Conservation (phyloP, 2,888 invertebrate genomes). For the Harpalus rubripes region DNA sequence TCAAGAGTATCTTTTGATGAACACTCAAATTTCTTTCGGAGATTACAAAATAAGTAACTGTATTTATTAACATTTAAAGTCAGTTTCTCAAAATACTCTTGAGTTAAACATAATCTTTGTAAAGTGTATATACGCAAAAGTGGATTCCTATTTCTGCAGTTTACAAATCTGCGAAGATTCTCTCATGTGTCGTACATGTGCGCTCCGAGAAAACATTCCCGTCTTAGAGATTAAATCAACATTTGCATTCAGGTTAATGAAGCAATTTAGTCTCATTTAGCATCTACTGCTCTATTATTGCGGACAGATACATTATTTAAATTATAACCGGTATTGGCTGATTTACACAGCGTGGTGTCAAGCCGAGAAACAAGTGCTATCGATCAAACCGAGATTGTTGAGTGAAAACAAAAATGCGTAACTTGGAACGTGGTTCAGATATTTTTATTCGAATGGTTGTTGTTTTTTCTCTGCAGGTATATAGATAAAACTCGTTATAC, state of each 20-base stretch:
- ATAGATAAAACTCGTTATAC: slow-evolving; percentile 31
- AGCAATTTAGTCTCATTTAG: slow-evolving; percentile 54
- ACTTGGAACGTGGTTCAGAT: slow-evolving; percentile 36
- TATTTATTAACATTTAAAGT: neutral
- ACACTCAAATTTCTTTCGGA: no score
- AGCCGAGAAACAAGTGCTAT: slow-evolving; percentile 32
- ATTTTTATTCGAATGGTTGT: slow-evolving; percentile 21
- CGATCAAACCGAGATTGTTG: slow-evolving; percentile 44
- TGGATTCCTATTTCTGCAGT: neutral
- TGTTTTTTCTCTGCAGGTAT: slow-evolving; percentile 37
- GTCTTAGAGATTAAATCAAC: slow-evolving; percentile 10
- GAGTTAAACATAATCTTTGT: neutral
- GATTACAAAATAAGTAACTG: no score
- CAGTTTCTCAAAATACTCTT: neutral
- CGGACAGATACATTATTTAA: slow-evolving; percentile 61
- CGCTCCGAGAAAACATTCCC: neutral
- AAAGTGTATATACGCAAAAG: neutral
- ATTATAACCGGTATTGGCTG: slow-evolving; percentile 46
- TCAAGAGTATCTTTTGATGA: no score
- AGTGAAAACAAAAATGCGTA: slow-evolving; percentile 29
- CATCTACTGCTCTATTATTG: slow-evolving; percentile 56
- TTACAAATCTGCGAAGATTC: neutral
- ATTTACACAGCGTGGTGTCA: slow-evolving; percentile 48
- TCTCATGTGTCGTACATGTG: neutral
- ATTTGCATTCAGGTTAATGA: slow-evolving; percentile 51